Conservation (phyloP, 2,113 vertebrate species). For the Apaloderma vittatum region DNA sequence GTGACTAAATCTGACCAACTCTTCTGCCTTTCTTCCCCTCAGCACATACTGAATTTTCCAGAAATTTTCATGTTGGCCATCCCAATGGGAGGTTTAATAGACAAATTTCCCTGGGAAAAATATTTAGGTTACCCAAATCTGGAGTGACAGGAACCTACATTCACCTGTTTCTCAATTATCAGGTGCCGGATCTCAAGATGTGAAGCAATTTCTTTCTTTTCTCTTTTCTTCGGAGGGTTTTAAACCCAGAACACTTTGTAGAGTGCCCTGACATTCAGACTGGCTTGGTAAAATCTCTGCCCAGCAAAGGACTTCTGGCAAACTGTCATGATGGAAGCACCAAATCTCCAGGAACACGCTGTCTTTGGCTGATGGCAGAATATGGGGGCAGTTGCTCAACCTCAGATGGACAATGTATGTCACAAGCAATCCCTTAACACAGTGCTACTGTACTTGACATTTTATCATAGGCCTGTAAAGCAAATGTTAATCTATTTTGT, state of each 20-base stretch:
- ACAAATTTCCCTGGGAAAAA: background rate
- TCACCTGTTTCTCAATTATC: background rate
- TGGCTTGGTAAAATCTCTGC: background rate
- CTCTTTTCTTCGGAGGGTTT: background rate
- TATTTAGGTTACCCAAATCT: background rate
- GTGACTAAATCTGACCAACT: fast-evolving
- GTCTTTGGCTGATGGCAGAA: background rate
- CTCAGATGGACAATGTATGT: background rate
- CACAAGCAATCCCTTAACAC: background rate
- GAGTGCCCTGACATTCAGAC: background rate
- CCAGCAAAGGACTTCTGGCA: background rate
- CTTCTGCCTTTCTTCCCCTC: background rate
- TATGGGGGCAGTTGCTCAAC: background rate
- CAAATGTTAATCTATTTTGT: background rate
- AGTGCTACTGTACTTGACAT: background rate
- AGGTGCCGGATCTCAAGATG: background rate
- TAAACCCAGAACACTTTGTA: background rate
- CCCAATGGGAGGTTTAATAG: background rate
- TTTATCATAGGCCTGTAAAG: background rate
- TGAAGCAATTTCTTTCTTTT: background rate
- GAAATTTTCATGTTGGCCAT: background rate
- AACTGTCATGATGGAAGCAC: background rate
- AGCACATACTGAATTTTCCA: background rate
- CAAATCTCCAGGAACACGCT: background rate
- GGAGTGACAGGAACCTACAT: background rate